Evolutionary conservation across 2,797 vertebrate species (phyloP).

Genomic region (Stomatorhinus walkeri): DNA sequence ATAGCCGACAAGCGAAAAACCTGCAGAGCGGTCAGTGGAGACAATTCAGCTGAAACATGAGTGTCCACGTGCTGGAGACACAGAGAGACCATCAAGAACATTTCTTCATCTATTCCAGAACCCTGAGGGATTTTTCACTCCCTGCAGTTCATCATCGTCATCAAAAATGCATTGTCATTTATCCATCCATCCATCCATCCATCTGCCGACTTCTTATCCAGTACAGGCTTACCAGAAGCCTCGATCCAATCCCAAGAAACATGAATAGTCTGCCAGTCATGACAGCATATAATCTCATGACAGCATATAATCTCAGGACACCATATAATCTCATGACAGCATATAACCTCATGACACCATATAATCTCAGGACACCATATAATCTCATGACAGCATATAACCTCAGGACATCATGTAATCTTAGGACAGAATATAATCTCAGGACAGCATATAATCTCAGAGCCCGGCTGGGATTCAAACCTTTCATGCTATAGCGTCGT

Average conservation of each 20-base stretch:
- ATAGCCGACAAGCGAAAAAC: slow-evolving; percentile 21
- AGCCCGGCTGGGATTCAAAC: not conserved
- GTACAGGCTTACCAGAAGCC: not conserved
- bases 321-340: not conserved
- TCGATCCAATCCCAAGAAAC: not conserved
- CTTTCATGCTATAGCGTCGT: not conserved
- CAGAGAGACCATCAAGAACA: not conserved
- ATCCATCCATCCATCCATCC: not conserved
- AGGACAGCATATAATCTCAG: not conserved
- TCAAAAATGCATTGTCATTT: not conserved
- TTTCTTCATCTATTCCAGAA: not conserved
- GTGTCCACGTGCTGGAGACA: not conserved
- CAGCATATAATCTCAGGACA: not conserved
- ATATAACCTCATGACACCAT: not conserved
- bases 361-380: not conserved
- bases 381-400: not conserved
- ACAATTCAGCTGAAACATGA: slow-evolving; percentile 25
- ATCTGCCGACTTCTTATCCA: not conserved
- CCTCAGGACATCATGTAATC: not conserved
- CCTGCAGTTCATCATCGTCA: not conserved
- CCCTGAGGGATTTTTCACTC: not conserved
- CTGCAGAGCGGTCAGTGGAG: not conserved
- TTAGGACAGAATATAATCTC: not conserved
- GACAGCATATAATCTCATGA: not conserved
- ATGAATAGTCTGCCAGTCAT: not conserved